Evolutionary conservation across 2,797 vertebrate genomes (phyloP).

Genomic region (Lutra lutra): DNA sequence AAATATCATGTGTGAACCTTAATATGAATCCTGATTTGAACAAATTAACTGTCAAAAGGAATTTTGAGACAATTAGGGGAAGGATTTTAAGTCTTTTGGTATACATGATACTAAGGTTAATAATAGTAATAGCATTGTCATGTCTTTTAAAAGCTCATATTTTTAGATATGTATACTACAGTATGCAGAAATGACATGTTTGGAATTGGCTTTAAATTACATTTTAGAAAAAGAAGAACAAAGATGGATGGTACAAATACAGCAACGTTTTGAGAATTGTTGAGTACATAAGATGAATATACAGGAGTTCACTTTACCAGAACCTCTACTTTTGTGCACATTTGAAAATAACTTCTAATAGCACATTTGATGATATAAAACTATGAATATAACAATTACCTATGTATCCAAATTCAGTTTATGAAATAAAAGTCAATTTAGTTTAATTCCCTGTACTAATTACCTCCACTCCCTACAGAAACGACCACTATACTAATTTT

Average conservation of each 20-base stretch:
- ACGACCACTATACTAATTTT: background rate
- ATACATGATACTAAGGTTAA: background rate
- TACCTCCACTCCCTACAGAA: background rate
- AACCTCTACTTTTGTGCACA: background rate
- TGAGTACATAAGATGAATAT: background rate
- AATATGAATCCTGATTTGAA: background rate
- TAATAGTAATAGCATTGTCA: background rate
- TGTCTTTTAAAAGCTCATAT: background rate
- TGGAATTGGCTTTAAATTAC: background rate
- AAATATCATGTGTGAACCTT: background rate
- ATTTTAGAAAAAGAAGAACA: background rate
- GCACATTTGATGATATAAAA: background rate
- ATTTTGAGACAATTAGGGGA: background rate
- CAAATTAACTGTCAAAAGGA: background rate
- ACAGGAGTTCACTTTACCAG: background rate
- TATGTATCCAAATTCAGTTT: background rate
- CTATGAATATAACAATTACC: background rate
- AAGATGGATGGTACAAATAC: background rate
- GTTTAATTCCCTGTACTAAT: background rate
- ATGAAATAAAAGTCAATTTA: background rate
- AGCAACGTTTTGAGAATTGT: background rate
- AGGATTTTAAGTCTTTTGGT: background rate
- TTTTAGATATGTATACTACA: background rate
- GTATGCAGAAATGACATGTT: background rate
- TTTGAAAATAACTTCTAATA: background rate